These are phyloP conservation scores for Cyphomyrus plagiostoma DNA, from an alignment of 2,113 vertebrate species.

Conservation along the genomic window DNA sequence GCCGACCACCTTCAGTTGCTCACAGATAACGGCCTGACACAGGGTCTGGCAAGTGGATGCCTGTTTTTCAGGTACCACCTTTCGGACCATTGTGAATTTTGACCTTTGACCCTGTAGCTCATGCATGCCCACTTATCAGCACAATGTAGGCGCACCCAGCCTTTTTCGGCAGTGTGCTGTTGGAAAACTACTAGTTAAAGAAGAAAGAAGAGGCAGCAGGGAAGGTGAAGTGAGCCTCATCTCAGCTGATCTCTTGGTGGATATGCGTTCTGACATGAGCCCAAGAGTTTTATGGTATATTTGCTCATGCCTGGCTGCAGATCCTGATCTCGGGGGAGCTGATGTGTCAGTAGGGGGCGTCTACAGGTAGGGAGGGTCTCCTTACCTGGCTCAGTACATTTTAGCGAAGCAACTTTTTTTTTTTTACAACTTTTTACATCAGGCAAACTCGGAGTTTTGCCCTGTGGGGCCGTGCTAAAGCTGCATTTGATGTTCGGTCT, in stretches of 20 bases:
- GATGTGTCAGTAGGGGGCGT: not conserved
- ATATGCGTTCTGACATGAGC: not conserved
- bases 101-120: too few species aligned
- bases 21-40: not conserved
- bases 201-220: not conserved
- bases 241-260: not conserved
- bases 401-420: not conserved
- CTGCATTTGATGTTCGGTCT: not conserved
- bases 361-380: not conserved
- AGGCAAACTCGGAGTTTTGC: not conserved
- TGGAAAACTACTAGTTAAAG: not conserved
- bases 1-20: not conserved
- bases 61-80: not conserved
- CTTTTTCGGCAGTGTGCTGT: not conserved
- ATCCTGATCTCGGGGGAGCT: not conserved
- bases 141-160: not conserved
- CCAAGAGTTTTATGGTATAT: not conserved
- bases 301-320: not conserved
- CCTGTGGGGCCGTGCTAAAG: not conserved
- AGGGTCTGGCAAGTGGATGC: not conserved
- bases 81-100: too few species aligned
- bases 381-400: not conserved
- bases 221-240: not conserved
- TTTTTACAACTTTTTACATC: not conserved
- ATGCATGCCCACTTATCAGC: not conserved